Base-by-base conservation (phyloP, 2,113 vertebrate genomes). In the Entomyzon cyanotis region DNA sequence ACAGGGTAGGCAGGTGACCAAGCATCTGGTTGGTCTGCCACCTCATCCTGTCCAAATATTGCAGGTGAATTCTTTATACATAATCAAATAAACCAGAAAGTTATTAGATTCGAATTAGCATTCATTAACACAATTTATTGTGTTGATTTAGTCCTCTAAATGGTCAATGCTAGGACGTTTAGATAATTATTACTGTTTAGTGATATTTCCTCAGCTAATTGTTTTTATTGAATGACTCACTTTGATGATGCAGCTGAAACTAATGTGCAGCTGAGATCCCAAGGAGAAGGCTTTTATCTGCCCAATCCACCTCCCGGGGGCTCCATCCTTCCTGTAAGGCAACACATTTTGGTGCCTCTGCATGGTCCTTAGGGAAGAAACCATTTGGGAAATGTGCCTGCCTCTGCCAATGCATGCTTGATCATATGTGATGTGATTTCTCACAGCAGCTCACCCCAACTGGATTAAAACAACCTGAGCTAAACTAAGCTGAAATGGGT, bases 101-200 rank as follows among this genome's bases (percentile, higher is more conserved):
- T 95, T 96, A 97, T 98, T 97, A 97, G 94, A 95, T 96, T 97
- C 96, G 97, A 97, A 98, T 97, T 97, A 95, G 93, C 82, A 93
- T 97, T 95, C 74, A 82, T 91, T 96, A 93, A 95, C 95, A 95
- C 80, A 94, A 97, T 97, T 95, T 94, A 97, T 97, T 94, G 77
- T 89, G 94, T 96, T 81, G 91, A 96, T 97, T 96, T 96, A 96
- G 93, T 86, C 68, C 93, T 98, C 95, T 94, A 96, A 96, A 97
- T 94, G 89, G 96, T 95, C 97, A 98, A 94, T 96, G 95, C 80
- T 81, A 82, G 96, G 96, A 96, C 86, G 95, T 97, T 97, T 96
- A 95, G 97, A 75, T 97, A 96, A 98, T 98, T 97, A 84, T 94
- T 95, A 81, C 81, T 92, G 88, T 94, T 96, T 90, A 94, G 94